Evolutionary conservation across 2,113 vertebrate genomes (phyloP), one percentile per base, ranked within the genome.

Genomic region (Carettochelys insculpta): DNA sequence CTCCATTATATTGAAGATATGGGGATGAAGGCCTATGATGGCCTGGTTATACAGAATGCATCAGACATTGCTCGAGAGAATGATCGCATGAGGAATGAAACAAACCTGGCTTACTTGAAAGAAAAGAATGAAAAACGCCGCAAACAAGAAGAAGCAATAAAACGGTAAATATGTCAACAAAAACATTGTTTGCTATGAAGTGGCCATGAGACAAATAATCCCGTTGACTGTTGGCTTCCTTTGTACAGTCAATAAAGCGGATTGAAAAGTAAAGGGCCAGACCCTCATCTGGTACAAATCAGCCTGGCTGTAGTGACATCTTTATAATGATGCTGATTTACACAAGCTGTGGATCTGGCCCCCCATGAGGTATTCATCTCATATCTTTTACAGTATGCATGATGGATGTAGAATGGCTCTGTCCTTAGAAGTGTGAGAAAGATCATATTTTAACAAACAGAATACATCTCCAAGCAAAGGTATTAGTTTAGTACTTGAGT

Each of bases 61-160:
- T 99, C 99, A 0, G 99, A 99, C 97, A 99, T 99, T 80, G 98
- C 99, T 90, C 98, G 99, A 73, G 99, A 99, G 97, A 99, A 98
- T 12, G 99, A 99, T 96, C 98, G 99, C 75, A 94, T 99, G 90
- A 98, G 99, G 86, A 99, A 99, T 91, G 98, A 99, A 96, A 98
- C 98, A 76, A 99, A 99, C 94, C 98, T 99, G 98, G 98, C 98
- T 81, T 99, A 99, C 97, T 96, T 99, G 94, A 99, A 99, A 97
- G 99, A 99, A 89, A 99, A 99, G 97, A 98, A 98, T 87, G 98
- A 99, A 96, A 99, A 99, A 96, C 98, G 99, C 56, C 98, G 98
- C 82, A 98, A 99, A 53, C 99, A 99, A 97, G 99, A 99, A 89
- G 99, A 99, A 95, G 98, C 98, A 95, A 99, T 99, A 96, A 99